Percentiles rank a stretch among this genome's conserved stretches.
Conservation (phyloP, 2,888 invertebrate species). For the Aelia acuminata region DNA sequence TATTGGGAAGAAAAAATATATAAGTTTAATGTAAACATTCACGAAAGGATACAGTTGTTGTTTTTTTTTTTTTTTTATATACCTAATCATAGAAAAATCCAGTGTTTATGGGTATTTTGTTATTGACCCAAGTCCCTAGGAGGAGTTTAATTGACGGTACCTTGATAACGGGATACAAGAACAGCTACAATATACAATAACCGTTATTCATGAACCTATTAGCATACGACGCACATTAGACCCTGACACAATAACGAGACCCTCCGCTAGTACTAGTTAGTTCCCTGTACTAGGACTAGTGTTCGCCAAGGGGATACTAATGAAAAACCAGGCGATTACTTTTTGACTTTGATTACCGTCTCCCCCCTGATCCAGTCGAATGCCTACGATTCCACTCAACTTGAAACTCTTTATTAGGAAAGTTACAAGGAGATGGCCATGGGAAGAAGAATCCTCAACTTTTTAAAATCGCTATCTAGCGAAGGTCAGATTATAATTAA, state of each 20-base stretch:
- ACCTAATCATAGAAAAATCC: too few species aligned
- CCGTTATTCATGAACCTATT: not conserved
- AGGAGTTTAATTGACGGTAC: too few species aligned
- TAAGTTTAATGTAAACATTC: too few species aligned
- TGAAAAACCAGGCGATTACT: not conserved
- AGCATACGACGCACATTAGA: not conserved
- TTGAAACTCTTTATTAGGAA: slow-evolving; percentile 2
- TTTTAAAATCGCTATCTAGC: not conserved
- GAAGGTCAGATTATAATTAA: not conserved
- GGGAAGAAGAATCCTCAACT: not conserved
- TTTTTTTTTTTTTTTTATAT: too few species aligned
- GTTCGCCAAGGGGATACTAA: not conserved
- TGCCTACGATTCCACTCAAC: not conserved
- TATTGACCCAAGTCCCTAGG: too few species aligned
- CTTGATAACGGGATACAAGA: too few species aligned
- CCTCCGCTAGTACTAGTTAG: not conserved
- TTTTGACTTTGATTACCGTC: slow-evolving; percentile 1
- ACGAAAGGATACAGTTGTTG: too few species aligned
- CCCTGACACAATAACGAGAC: not conserved
- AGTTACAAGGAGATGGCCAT: not conserved
- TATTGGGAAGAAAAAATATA: too few species aligned
- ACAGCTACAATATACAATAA: not conserved
- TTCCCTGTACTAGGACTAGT: not conserved
- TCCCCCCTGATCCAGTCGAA: not conserved
- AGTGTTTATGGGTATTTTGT: too few species aligned